Evolutionary conservation across 2,888 invertebrate species (phyloP).

Genomic region (Aphodius granarius): DNA sequence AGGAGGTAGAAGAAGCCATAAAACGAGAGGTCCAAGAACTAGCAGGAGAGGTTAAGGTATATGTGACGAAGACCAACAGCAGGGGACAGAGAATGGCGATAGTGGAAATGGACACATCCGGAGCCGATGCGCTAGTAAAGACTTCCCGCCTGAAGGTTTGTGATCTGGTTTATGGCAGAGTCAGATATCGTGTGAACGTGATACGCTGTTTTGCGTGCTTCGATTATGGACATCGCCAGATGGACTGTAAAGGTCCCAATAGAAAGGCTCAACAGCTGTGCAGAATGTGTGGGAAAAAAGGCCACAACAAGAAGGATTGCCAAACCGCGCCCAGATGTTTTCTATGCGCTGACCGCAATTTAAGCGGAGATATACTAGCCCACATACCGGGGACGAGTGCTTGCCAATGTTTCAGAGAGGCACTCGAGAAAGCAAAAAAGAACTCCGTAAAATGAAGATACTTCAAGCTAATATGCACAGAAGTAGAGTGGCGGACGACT

Average conservation of each 20-base stretch:
- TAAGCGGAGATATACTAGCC: neutral
- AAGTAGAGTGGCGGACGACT: neutral
- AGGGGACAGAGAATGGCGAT: slow-evolving; percentile 2
- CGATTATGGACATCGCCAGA: neutral
- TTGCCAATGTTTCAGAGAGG: neutral
- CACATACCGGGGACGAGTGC: neutral
- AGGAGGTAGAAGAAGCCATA: slow-evolving; percentile 2
- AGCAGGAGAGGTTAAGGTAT: neutral
- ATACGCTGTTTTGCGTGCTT: neutral
- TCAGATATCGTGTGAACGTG: neutral
- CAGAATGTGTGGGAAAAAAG: slow-evolving; percentile 11
- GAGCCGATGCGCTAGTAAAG: neutral
- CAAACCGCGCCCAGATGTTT: neutral
- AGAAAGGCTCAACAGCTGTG: neutral
- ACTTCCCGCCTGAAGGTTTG: neutral
- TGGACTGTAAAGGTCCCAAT: neutral
- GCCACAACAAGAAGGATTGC: neutral
- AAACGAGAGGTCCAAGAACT: neutral
- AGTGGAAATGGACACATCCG: neutral
- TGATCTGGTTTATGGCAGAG: neutral
- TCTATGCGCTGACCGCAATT: neutral
- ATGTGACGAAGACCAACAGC: neutral
- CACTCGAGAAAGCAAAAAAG: neutral
- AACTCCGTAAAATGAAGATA: neutral
- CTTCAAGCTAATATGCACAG: slow-evolving; percentile 9